Evolutionary conservation across 2,113 vertebrate genomes (phyloP).

Genomic region (Oxygymnocypris stewartii): DNA sequence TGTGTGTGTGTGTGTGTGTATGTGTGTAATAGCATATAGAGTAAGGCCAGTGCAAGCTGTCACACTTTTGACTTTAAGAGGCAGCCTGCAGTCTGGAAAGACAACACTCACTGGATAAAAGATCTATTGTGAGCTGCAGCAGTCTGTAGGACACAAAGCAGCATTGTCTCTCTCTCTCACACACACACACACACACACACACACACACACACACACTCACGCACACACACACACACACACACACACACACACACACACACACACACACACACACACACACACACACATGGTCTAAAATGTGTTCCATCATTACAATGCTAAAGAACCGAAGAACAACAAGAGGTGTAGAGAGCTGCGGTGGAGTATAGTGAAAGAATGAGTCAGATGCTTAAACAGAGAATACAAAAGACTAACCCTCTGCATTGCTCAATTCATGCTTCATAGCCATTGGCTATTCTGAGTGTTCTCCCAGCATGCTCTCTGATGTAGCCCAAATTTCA

Average conservation of each 20-base stretch:
- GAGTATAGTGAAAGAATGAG: constrained; percentile 55
- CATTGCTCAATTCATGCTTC: neutral
- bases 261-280: constrained; percentile 18
- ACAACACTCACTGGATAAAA: constrained; percentile 45
- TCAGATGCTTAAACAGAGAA: constrained; percentile 44
- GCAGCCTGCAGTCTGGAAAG: constrained; percentile 59
- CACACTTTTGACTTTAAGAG: constrained; percentile 69
- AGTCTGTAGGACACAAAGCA: constrained; percentile 65
- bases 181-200: constrained; percentile 1
- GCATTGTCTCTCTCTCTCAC: constrained; percentile 51
- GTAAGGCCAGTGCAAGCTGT: constrained; percentile 70
- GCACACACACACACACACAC: constrained; percentile 14
- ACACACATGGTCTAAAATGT: constrained; percentile 46
- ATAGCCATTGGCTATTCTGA: neutral
- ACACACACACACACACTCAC: constrained; percentile 15
- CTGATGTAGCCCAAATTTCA: constrained; percentile 6
- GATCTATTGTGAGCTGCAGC: constrained; percentile 60
- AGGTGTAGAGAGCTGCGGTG: constrained; percentile 57
- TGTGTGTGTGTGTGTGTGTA: constrained; percentile 55
- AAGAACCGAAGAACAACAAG: constrained; percentile 64
- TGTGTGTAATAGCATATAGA: constrained; percentile 53
- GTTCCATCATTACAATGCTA: constrained; percentile 58
- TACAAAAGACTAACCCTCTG: constrained; percentile 2
- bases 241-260: constrained; percentile 10
- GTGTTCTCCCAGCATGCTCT: constrained; percentile 12